Evolutionary conservation across 2,888 invertebrate species (phyloP), one percentile per base, ranked within the genome.

Genomic region (Alsophila aescularia): DNA sequence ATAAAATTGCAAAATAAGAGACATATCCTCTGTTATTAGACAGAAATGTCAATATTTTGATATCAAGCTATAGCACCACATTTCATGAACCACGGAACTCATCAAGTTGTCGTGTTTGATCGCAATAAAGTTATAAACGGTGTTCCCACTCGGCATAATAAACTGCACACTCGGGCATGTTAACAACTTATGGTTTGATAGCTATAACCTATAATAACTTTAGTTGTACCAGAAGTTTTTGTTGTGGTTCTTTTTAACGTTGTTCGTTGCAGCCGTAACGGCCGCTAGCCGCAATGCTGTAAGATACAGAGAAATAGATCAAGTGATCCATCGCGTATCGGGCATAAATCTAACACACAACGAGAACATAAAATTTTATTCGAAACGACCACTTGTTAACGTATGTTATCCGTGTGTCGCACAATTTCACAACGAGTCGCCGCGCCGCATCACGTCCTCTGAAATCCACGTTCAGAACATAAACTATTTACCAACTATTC

Each of bases 401-500:
- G 79, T 81, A 78, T 83, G 85, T 85, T 83, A 79, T 78, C 79
- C 79, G 77, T 80, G 81, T 81, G 83, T 86, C 81, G 81, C 76
- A 67, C 81, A 85, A 86, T 89, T 88, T 88, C 88, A 85, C 87
- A 90, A 84, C 83, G 74, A 78, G 72, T 69, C 74, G 72, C 73
- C 79, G 75, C 80, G 81, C 79, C 77, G 81, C 77, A 85, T 85
- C 89, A 90, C 90, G 87, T 88, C 84, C 82, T 79, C 85, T 84
- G 83, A 88, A 90, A 90, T 89, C 85, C 85, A 83, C 87, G 85
- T 77, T 75, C 85, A 80, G 81, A 87, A 85, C 90, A 90, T 91
- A 89, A 90, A 90, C 91, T 90, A 91, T 91, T 91, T 90, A 90
- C 85, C 67, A 79, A 85, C 87, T 84, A 87, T 89, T 90, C 86